Percentiles rank a stretch among this genome's conserved stretches.
Conservation (phyloP, 1,140 invertebrate species). For the Brachionus paranguensis region DNA sequence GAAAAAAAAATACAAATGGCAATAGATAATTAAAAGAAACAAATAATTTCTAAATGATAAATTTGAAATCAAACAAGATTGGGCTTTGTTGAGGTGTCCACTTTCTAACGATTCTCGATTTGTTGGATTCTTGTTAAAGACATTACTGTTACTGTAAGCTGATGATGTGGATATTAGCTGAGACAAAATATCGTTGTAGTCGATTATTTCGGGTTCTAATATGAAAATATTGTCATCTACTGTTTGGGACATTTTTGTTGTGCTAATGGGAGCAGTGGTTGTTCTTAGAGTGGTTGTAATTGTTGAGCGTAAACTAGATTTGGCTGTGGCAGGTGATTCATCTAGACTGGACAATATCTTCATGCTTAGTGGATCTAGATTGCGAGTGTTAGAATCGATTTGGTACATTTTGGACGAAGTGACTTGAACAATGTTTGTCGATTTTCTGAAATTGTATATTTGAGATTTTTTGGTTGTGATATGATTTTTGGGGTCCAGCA, state of each 20-base stretch:
- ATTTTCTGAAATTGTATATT: not conserved
- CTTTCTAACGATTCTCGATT: not conserved
- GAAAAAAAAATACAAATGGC: not conserved
- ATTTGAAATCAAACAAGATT: not conserved
- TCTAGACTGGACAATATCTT: not conserved
- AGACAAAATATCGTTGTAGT: constrained; percentile 27
- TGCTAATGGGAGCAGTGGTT: not conserved
- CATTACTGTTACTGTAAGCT: constrained; percentile 7
- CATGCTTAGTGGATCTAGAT: not conserved
- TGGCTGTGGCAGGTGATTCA: not conserved
- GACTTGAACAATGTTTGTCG: not conserved
- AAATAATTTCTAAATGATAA: not conserved
- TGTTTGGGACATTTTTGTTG: not conserved
- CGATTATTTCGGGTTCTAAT: not conserved
- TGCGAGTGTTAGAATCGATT: not conserved
- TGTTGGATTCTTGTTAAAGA: not conserved
- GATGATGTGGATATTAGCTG: constrained; percentile 14
- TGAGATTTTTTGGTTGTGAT: not conserved
- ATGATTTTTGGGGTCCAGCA: not conserved
- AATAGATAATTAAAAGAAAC: not conserved
- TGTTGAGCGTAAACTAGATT: not conserved
- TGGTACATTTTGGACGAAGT: not conserved
- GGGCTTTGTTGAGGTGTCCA: not conserved
- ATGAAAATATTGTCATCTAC: constrained; percentile 24
- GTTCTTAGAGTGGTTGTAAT: not conserved